phyloP scores from a whole-genome alignment of 2,113 vertebrate species.

The Calypte anna region DNA sequence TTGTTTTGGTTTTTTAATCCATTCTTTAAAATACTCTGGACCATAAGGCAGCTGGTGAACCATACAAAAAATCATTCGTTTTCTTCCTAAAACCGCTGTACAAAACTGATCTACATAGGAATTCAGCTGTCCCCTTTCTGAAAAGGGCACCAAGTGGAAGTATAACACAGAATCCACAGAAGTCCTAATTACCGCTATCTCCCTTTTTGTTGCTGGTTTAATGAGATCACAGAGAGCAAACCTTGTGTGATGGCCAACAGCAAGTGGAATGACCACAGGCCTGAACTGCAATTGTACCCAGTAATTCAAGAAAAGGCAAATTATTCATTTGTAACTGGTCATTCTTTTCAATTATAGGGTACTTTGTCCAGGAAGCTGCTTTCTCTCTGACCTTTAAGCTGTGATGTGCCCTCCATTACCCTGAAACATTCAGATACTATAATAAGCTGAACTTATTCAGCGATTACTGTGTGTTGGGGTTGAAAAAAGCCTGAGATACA shows the following conservation, averaged over 20 bases:
- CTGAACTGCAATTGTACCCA: not conserved
- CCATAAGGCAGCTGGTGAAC: not conserved
- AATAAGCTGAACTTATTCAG: not conserved
- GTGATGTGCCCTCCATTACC: not conserved
- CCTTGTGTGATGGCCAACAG: not conserved
- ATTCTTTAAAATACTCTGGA: not conserved
- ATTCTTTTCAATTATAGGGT: not conserved
- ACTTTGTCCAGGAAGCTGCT: not conserved
- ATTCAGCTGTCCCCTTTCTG: not conserved
- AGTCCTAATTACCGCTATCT: not conserved
- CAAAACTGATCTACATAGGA: not conserved
- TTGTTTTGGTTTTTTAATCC: not conserved
- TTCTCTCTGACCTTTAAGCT: not conserved
- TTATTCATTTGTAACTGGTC: not conserved
- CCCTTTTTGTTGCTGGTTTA: not conserved
- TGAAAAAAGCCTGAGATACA: not conserved
- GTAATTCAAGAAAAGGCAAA: constrained; percentile 1
- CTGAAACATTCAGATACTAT: not conserved
- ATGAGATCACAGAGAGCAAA: not conserved
- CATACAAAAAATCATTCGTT: not conserved
- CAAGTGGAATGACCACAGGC: not conserved
- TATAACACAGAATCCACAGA: not conserved
- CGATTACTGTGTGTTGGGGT: not conserved
- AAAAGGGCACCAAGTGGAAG: not conserved
- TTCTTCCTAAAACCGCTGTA: not conserved